These are phyloP conservation scores for Tetramorium bicarinatum DNA, from an alignment of 2,888 invertebrate species.

Conservation along the genomic window DNA sequence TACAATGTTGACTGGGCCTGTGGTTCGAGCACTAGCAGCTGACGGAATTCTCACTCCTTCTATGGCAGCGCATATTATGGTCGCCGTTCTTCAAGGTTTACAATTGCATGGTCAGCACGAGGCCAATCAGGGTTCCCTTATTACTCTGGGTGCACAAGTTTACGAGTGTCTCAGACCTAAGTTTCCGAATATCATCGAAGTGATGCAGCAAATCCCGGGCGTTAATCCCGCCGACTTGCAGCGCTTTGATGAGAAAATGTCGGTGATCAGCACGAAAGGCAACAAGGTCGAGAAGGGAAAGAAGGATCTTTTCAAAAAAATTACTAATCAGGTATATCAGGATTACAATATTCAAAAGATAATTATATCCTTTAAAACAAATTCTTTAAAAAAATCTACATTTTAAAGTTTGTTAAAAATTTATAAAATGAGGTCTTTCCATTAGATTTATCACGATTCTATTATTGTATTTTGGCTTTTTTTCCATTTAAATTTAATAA, in stretches of 20 bases:
- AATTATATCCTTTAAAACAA: not conserved
- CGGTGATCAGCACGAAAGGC: conserved; percentile 89
- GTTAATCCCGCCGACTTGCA: conserved; percentile 93
- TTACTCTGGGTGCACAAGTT: conserved; percentile 93
- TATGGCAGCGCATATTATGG: conserved; percentile 92
- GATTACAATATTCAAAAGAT: not conserved
- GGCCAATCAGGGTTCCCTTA: conserved; percentile 93
- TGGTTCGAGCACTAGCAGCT: conserved; percentile 90
- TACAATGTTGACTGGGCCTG: conserved; percentile 91
- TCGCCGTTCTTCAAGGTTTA: conserved; percentile 92
- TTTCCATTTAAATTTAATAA: not conserved
- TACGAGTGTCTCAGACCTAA: conserved; percentile 94
- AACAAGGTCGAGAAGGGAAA: conserved; percentile 95
- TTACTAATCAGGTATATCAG: conserved; percentile 92
- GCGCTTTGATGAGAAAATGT: conserved; percentile 94
- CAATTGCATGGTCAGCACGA: conserved; percentile 97
- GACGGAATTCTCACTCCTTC: conserved; percentile 89
- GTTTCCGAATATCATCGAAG: conserved; percentile 91
- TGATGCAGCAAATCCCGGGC: conserved; percentile 92
- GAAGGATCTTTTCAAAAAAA: conserved; percentile 96
- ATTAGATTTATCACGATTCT: conserved; percentile 42
- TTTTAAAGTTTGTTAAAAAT: not conserved
- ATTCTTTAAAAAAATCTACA: not conserved
- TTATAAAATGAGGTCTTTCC: not conserved
- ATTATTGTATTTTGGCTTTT: not conserved